Evolutionary conservation across 2,113 vertebrate genomes (phyloP).

Genomic region (Tetraodon nigroviridis): DNA sequence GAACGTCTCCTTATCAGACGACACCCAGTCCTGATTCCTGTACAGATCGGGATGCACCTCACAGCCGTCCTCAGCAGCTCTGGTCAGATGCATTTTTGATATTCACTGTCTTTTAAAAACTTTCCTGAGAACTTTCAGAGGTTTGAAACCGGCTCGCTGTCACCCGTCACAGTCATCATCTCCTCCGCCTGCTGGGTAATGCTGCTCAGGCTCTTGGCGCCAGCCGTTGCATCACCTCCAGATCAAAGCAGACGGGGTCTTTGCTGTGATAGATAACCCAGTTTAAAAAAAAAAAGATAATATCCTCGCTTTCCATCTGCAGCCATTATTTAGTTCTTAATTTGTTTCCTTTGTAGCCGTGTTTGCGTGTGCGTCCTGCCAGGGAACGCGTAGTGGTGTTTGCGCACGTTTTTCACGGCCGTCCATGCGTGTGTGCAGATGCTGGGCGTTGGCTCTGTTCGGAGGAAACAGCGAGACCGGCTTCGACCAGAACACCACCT

Average conservation of each 20-base stretch:
- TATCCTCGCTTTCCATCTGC: not conserved
- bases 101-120: too few species aligned
- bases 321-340: slow-evolving; percentile 1
- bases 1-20: too few species aligned
- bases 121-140: not conserved
- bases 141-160: not conserved
- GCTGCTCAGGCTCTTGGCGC: not conserved
- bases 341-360: slow-evolving; percentile 7
- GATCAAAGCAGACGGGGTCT: slow-evolving; percentile 20
- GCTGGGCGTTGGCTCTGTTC: slow-evolving; percentile 90
- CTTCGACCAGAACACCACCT: slow-evolving; percentile 94
- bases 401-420: not conserved
- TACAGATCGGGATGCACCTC: too few species aligned
- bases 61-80: not conserved
- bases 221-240: slow-evolving; percentile 3
- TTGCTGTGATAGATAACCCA: slow-evolving; percentile 1
- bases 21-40: too few species aligned
- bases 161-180: slow-evolving; percentile 1
- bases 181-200: not conserved
- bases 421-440: slow-evolving; percentile 68
- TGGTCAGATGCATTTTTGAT: not conserved
- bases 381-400: slow-evolving; percentile 9
- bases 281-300: slow-evolving; percentile 3
- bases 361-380: slow-evolving; percentile 1
- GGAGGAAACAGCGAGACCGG: slow-evolving; percentile 95